A percentile compares a stretch with the other conserved stretches of the same genome.
phyloP scores from a whole-genome alignment of 2,888 invertebrate species.

The Epistrophe grossulariae region DNA sequence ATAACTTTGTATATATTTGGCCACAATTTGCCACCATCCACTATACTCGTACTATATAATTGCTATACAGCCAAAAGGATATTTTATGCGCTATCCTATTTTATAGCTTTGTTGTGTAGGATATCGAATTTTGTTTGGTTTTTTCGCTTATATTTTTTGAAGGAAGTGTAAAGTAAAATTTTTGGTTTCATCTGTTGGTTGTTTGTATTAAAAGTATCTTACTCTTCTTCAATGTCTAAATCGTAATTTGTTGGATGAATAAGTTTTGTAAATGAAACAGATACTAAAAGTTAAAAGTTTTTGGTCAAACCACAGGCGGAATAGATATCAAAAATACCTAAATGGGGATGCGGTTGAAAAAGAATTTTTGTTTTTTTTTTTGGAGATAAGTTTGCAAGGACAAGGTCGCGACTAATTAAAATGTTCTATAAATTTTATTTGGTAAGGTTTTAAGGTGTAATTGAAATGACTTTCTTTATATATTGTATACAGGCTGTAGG shows the following conservation, averaged over 20 bases:
- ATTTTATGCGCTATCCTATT: not conserved
- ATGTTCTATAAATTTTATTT: not conserved
- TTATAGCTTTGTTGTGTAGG: not conserved
- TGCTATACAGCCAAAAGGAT: constrained; percentile 2
- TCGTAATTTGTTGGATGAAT: constrained; percentile 42
- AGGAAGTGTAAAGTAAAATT: constrained; percentile 34
- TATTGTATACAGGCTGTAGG: no score
- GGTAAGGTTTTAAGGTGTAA: not conserved
- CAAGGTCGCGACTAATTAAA: not conserved
- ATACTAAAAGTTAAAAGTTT: constrained; percentile 16
- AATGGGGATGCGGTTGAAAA: not conserved
- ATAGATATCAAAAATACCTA: not conserved
- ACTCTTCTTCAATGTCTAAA: not conserved
- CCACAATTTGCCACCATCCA: constrained; percentile 49
- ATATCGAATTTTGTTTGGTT: constrained; percentile 21
- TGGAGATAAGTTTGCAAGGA: not conserved
- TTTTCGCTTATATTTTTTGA: not conserved
- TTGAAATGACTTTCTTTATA: not conserved
- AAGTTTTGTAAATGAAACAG: constrained; percentile 18
- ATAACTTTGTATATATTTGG: constrained; percentile 46
- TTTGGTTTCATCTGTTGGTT: constrained; percentile 59
- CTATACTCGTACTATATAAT: not conserved
- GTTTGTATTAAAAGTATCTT: constrained; percentile 14
- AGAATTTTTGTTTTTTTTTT: not conserved
- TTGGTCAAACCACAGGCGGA: constrained; percentile 10